Evolutionary conservation across 2,888 invertebrate species (phyloP).

Genomic region (Colostygia pectinataria): DNA sequence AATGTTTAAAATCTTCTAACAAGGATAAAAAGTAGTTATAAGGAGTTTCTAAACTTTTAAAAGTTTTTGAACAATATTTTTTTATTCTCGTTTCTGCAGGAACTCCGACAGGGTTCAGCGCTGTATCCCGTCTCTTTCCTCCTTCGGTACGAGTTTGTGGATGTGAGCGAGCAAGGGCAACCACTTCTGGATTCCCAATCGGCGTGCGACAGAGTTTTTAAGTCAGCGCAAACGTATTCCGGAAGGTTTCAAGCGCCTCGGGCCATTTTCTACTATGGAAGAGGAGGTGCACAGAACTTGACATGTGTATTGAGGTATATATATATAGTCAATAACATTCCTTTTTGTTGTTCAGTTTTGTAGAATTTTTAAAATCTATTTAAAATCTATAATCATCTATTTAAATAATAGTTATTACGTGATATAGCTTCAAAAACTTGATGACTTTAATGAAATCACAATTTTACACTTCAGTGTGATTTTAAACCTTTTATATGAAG

Average conservation of each 20-base stretch:
- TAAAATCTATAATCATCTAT: too few species aligned
- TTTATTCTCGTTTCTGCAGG: conserved; percentile 52
- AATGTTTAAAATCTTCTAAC: conserved; percentile 21
- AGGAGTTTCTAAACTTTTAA: conserved; percentile 5
- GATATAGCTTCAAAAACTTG: too few species aligned
- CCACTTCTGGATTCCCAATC: conserved; percentile 82
- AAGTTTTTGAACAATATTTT: conserved; percentile 10
- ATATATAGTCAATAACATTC: not conserved
- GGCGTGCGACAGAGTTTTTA: conserved; percentile 85
- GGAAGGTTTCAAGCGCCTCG: conserved; percentile 89
- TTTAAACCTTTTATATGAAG: too few species aligned
- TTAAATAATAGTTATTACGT: too few species aligned
- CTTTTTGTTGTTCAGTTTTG: too few species aligned
- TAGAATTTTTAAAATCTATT: too few species aligned
- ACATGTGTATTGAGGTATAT: conserved; percentile 86
- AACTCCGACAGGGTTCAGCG: conserved; percentile 89
- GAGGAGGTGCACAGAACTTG: conserved; percentile 90
- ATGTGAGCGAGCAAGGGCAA: conserved; percentile 86
- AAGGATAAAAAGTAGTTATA: conserved; percentile 17
- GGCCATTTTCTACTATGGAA: conserved; percentile 91
- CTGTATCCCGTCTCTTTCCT: conserved; percentile 90
- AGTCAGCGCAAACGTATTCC: conserved; percentile 78
- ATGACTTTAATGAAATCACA: too few species aligned
- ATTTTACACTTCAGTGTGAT: too few species aligned
- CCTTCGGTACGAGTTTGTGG: conserved; percentile 92